Percentiles rank a stretch among this genome's conserved stretches.
phyloP scores from a whole-genome alignment of 92 coral and sea anemone species.

The Micromussa lordhowensis region DNA sequence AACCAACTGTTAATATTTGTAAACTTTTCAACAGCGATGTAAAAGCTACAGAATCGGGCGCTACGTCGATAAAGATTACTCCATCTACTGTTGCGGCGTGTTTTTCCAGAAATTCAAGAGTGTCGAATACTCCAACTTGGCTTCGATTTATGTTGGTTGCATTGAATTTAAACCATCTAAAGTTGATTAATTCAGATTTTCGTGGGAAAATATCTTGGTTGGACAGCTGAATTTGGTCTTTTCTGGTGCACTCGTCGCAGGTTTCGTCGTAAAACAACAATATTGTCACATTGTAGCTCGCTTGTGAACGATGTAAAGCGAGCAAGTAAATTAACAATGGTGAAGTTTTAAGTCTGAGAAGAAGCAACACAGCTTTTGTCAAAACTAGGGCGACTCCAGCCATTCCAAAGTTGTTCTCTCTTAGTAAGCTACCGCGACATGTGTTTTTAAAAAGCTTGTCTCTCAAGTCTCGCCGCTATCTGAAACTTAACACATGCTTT shows the following conservation, averaged over 20 bases:
- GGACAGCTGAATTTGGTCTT: not conserved
- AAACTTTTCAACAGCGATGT: conserved; percentile 15
- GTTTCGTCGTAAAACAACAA: not conserved
- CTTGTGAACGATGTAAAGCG: not conserved
- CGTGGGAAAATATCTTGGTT: conserved; percentile 25
- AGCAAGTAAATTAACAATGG: not conserved
- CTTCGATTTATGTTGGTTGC: not conserved
- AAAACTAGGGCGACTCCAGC: not conserved
- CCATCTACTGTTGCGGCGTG: not conserved
- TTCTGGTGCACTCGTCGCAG: not conserved
- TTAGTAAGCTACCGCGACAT: not conserved
- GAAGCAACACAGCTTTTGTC: not conserved
- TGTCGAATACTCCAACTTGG: not conserved
- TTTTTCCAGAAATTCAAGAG: not conserved
- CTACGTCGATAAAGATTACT: conserved; percentile 11
- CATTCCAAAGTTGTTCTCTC: not conserved
- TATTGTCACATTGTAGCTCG: conserved; percentile 16
- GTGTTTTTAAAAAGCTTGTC: not conserved
- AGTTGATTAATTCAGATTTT: not conserved
- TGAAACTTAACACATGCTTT: not conserved
- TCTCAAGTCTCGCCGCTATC: not conserved
- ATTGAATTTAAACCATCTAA: not conserved
- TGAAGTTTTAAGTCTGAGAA: not conserved
- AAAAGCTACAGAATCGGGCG: not conserved
- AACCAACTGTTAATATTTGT: conserved; percentile 19